Percentiles rank a stretch among this genome's conserved stretches.
Conservation (phyloP, 2,113 vertebrate species). For the Alaudala cheleensis region DNA sequence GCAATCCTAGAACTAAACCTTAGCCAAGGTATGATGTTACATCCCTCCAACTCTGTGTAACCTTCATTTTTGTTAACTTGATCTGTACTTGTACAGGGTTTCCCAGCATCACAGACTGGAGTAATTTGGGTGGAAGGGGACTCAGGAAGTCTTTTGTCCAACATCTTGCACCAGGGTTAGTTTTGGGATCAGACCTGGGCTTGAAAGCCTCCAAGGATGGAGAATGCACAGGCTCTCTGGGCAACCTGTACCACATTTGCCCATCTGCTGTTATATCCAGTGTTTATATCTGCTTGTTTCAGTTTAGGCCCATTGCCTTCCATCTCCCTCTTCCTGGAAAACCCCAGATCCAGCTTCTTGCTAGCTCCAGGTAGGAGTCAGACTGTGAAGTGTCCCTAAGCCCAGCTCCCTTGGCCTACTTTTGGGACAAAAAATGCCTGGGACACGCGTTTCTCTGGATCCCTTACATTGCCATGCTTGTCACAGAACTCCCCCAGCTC, state of each 20-base stretch:
- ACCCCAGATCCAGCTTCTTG: neutral
- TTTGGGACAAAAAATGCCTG: neutral
- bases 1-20: neutral
- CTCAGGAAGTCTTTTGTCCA: neutral
- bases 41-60: neutral
- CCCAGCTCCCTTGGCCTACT: neutral
- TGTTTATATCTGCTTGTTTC: neutral
- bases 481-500: neutral
- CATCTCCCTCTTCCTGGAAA: neutral
- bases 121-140: neutral
- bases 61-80: neutral
- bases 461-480: neutral
- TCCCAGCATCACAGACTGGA: neutral
- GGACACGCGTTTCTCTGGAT: neutral
- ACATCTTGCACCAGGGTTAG: neutral
- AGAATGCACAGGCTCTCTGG: neutral
- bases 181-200: neutral
- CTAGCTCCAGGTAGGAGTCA: neutral
- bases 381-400: neutral
- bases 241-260: rapidly evolving
- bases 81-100: neutral
- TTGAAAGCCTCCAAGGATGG: neutral
- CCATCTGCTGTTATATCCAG: neutral
- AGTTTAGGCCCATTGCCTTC: neutral
- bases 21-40: neutral